Evolutionary conservation across 2,113 vertebrate genomes (phyloP).

Genomic region (Litocranius walleri): DNA sequence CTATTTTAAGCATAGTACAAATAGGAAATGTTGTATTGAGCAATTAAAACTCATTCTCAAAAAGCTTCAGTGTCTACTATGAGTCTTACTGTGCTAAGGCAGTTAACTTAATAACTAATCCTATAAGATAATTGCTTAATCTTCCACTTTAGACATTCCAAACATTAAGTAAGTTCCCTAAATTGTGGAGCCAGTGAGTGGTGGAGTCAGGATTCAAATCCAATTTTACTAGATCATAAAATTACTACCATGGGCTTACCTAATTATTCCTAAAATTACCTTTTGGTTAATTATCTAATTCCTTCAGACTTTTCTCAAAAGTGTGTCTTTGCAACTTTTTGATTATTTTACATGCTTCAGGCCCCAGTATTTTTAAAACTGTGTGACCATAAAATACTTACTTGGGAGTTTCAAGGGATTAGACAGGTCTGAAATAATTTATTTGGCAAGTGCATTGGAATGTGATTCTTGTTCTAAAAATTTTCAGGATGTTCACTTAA

Average conservation of each 20-base stretch:
- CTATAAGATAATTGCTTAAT: not conserved
- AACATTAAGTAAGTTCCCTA: not conserved
- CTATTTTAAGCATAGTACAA: not conserved
- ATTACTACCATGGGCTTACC: not conserved
- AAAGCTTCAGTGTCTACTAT: not conserved
- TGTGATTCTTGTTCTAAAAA: conserved; percentile 16
- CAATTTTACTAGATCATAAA: not conserved
- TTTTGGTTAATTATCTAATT: not conserved
- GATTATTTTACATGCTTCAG: not conserved
- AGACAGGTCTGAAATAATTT: not conserved
- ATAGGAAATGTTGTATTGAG: not conserved
- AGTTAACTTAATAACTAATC: not conserved
- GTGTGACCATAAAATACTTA: not conserved
- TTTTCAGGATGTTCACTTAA: conserved; percentile 37
- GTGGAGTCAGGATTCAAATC: not conserved
- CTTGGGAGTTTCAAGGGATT: not conserved
- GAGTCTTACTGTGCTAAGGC: not conserved
- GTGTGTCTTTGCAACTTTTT: not conserved
- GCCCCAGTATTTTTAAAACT: not conserved
- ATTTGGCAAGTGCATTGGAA: not conserved
- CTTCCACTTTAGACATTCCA: not conserved
- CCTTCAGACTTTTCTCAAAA: not conserved
- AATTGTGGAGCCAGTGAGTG: not conserved
- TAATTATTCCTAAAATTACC: not conserved
- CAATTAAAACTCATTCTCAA: not conserved